These are phyloP conservation scores for Tenebrio molitor DNA, from an alignment of 1,140 invertebrate species.

Conservation along the genomic window DNA sequence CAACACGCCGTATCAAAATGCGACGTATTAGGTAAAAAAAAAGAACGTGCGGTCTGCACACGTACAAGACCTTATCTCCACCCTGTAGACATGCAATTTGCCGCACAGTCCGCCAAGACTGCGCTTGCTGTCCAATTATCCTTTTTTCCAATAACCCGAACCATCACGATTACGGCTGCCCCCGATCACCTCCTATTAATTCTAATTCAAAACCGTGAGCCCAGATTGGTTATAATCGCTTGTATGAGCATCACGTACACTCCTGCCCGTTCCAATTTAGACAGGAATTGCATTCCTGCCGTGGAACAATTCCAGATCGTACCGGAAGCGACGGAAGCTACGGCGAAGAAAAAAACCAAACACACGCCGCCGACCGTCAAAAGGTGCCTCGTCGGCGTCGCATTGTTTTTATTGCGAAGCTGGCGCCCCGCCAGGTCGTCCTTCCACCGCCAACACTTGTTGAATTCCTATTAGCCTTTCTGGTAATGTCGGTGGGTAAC, in stretches of 20 bases:
- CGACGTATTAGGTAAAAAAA: too few species aligned
- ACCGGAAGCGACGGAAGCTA: too few species aligned
- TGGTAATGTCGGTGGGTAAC: slow-evolving; percentile 39
- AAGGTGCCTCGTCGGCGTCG: slow-evolving; percentile 9
- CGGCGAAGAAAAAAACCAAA: not conserved
- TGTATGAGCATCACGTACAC: slow-evolving; percentile 10
- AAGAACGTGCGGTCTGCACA: too few species aligned
- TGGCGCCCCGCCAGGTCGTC: not conserved
- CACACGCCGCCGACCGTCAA: not conserved
- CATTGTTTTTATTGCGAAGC: not conserved
- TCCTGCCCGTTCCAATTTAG: not conserved
- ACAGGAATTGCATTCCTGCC: slow-evolving; percentile 20
- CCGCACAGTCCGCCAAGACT: too few species aligned
- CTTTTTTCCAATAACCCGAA: too few species aligned
- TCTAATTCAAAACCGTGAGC: slow-evolving; percentile 24
- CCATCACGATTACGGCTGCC: not conserved
- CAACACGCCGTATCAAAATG: too few species aligned
- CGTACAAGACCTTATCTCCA: too few species aligned
- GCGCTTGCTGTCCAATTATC: too few species aligned
- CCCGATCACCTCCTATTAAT: slow-evolving; percentile 19
- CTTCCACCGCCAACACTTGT: slow-evolving; percentile 13
- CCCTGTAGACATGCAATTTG: too few species aligned
- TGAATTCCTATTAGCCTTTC: slow-evolving; percentile 36
- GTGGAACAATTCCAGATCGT: not conserved
- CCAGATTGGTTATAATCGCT: slow-evolving; percentile 4